Percentiles rank a stretch among this genome's conserved stretches.
Conservation (phyloP, 53 echinoderm and acorn worm genomes). For the Paracentrotus lividus region DNA sequence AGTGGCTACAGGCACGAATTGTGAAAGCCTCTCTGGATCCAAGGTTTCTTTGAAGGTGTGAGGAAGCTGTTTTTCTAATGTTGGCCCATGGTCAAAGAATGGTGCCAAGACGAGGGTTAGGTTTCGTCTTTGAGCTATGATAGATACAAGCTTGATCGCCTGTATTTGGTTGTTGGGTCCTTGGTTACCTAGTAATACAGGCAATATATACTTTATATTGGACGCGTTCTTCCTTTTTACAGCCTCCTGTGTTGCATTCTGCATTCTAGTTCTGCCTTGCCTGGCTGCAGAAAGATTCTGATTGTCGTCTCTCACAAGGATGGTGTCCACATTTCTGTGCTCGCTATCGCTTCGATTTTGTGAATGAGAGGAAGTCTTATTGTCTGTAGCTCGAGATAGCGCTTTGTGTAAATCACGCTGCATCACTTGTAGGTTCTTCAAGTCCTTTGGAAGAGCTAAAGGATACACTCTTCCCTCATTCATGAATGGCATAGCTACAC, state of each 20-base stretch:
- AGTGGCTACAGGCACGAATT: conserved; percentile 60
- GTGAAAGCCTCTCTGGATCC: conserved; percentile 41
- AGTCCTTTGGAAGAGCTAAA: not conserved
- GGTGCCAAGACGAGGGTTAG: conserved; percentile 75
- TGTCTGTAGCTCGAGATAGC: not conserved
- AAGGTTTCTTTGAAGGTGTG: conserved; percentile 75
- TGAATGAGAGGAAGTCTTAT: not conserved
- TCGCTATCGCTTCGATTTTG: not conserved
- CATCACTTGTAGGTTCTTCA: not conserved
- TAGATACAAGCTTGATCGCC: conserved; percentile 65
- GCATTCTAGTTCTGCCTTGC: not conserved
- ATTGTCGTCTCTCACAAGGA: not conserved
- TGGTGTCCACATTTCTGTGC: not conserved
- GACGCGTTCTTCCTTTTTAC: not conserved
- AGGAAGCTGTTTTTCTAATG: not conserved
- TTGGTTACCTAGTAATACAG: conserved; percentile 79
- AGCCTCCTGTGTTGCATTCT: not conserved
- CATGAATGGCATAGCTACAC: not conserved
- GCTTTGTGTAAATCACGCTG: not conserved
- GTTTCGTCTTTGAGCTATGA: conserved; percentile 72
- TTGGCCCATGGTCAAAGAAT: conserved; percentile 75
- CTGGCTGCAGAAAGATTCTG: not conserved
- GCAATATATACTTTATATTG: conserved; percentile 63
- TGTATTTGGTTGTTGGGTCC: conserved; percentile 86
- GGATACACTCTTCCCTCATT: not conserved